Evolutionary conservation across 2,888 invertebrate species (phyloP), one percentile per base, ranked within the genome.

Genomic region (Aporophyla lueneburgensis): DNA sequence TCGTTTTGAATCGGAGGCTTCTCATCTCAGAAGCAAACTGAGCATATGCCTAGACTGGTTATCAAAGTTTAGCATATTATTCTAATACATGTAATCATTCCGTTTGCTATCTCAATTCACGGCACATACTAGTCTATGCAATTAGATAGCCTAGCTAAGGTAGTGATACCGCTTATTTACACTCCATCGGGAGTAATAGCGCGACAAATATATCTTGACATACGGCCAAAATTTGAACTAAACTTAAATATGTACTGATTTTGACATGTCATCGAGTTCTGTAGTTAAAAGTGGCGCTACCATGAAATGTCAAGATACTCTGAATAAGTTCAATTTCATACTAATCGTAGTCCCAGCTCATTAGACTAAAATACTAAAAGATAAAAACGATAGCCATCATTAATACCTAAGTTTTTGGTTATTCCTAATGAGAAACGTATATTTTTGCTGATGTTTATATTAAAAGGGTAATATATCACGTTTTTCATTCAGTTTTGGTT

Each of bases 31-130:
- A 16, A 27, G 68, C 5, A 49, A 27, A 19, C 40, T 65, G 14
- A 43, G 43, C 21, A 71, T 54, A 61, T 61, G 21, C 27, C 33
- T 72, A 5, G 19, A 63, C 46, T 27, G 46, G 53, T 81, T 56
- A 21, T 65, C 16, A 12, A 56, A 46, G 46, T 59, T 70, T 53
- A 61, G 71, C 53, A 46, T 63, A 63, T 51, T 43, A 83, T 63
- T 67, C 49, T 21, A 68, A 71, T 49, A 59, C 16, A 19, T 46
- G 56, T 65, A 80, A 71, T 74, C 19, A 72, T 53, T 71, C 12
- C 12, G 46, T 69, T 71, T 76, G 24, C 72, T 77, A 76, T 79
- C 74, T 87, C 58, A 82, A 85, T 87, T 85, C 80, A 33, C 62
- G 54, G 58, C 73, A 78, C 76, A 80, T 67, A 70, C 72, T 46